These are phyloP conservation scores for Drosophila prosaltans DNA, from an alignment of 1,140 invertebrate genomes.

Conservation along the genomic window DNA sequence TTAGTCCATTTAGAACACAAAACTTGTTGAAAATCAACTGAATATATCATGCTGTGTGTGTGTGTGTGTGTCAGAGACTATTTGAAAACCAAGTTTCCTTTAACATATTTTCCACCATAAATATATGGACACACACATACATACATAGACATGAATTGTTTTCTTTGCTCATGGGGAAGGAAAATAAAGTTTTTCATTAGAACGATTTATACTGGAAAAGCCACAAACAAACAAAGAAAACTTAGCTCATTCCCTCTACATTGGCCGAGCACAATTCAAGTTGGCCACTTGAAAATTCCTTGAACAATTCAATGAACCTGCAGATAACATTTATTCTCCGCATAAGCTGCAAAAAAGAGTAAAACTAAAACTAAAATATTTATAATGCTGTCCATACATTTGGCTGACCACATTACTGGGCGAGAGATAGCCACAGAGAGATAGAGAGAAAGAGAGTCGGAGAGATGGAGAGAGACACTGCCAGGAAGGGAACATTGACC, in stretches of 20 bases:
- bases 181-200: conserved; percentile 14
- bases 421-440: conserved; percentile 33
- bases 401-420: conserved; percentile 43
- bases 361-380: conserved; percentile 50
- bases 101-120: too few relatives aligned
- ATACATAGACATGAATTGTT: too few relatives aligned
- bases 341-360: conserved; percentile 38
- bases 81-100: too few relatives aligned
- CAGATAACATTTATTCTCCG: conserved; percentile 25
- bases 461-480: background rate
- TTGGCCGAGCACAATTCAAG: background rate
- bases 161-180: too few relatives aligned
- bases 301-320: conserved; percentile 40
- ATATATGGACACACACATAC: too few relatives aligned
- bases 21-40: too few relatives aligned
- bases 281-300: conserved; percentile 35
- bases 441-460: background rate
- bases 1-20: too few relatives aligned
- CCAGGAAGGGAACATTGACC: conserved; percentile 9
- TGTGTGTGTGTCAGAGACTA: too few relatives aligned
- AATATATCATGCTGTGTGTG: too few relatives aligned
- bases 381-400: conserved; percentile 55
- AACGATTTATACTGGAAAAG: conserved; percentile 19
- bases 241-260: background rate
- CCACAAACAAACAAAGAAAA: conserved; percentile 18